phyloP scores from a whole-genome alignment of 2,888 invertebrate species.

The Sphaerophoria taeniata region DNA sequence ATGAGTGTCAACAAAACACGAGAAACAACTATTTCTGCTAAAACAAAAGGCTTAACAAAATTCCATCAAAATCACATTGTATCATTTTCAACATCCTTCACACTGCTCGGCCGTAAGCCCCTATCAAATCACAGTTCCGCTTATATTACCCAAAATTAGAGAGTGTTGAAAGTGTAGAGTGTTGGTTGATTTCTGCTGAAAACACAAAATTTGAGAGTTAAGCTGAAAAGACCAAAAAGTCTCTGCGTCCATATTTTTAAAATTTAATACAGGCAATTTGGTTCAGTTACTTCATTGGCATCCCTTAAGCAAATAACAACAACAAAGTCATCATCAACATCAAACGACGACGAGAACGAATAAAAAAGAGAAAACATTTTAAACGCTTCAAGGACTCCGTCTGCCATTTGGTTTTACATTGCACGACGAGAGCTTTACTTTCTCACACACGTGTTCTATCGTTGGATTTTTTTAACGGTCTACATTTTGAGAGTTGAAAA shows the following conservation, averaged over 20 bases:
- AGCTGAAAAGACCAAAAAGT: too few relatives aligned
- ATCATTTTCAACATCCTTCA: background rate
- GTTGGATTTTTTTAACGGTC: too few relatives aligned
- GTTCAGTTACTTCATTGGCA: background rate
- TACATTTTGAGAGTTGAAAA: too few relatives aligned
- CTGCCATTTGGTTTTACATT: slow-evolving; percentile 27
- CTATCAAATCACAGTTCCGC: background rate
- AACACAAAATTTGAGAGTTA: background rate
- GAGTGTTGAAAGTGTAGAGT: slow-evolving; percentile 25
- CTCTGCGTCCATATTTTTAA: background rate
- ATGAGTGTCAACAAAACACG: too few relatives aligned
- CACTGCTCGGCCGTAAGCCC: background rate
- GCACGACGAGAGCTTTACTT: background rate
- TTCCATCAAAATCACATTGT: background rate
- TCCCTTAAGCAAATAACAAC: background rate
- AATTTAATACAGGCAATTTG: slow-evolving; percentile 37
- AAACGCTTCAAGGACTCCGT: slow-evolving; percentile 36
- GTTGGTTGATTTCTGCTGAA: slow-evolving; percentile 30
- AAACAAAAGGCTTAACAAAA: too few relatives aligned
- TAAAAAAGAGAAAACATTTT: slow-evolving; percentile 17
- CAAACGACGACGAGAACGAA: background rate
- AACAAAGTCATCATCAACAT: too few relatives aligned
- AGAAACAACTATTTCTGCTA: too few relatives aligned
- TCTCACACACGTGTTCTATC: background rate
- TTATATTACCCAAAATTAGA: slow-evolving; percentile 34